These are phyloP conservation scores for Bolinopsis microptera DNA, from an alignment of 37 sponge, comb jelly and placozoan species.

Conservation along the genomic window DNA sequence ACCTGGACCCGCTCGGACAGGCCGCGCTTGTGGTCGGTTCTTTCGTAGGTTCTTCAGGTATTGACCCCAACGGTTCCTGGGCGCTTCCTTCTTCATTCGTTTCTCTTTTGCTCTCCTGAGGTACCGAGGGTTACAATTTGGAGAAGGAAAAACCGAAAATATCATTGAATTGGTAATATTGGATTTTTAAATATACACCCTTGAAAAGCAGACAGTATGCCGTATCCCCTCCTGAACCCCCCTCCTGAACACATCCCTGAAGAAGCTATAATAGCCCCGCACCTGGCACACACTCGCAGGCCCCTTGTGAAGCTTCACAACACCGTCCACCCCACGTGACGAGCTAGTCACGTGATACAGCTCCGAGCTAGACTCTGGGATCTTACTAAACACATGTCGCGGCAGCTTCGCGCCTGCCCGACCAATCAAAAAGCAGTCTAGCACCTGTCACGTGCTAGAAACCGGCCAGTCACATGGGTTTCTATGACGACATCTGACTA, in stretches of 20 bases:
- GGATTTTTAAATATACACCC: no score
- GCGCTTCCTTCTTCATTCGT: conserved; percentile 53
- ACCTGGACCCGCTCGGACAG: conserved; percentile 6
- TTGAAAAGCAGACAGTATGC: no score
- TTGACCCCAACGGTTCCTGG: conserved; percentile 38
- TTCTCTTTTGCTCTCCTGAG: conserved; percentile 44
- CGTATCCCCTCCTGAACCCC: no score
- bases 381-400: background rate
- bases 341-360: background rate
- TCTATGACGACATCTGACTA: background rate
- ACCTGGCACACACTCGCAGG: no score
- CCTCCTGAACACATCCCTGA: no score
- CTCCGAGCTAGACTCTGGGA: background rate
- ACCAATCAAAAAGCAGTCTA: no score
- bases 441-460: no score
- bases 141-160: no score
- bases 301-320: background rate
- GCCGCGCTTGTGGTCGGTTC: conserved; percentile 29
- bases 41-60: conserved; percentile 39
- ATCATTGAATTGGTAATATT: no score
- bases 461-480: background rate
- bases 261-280: no score
- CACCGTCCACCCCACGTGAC: background rate
- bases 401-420: no score
- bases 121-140: background rate